Evolutionary conservation across 2,113 vertebrate species (phyloP).

Genomic region (Pseudorasbora parva): DNA sequence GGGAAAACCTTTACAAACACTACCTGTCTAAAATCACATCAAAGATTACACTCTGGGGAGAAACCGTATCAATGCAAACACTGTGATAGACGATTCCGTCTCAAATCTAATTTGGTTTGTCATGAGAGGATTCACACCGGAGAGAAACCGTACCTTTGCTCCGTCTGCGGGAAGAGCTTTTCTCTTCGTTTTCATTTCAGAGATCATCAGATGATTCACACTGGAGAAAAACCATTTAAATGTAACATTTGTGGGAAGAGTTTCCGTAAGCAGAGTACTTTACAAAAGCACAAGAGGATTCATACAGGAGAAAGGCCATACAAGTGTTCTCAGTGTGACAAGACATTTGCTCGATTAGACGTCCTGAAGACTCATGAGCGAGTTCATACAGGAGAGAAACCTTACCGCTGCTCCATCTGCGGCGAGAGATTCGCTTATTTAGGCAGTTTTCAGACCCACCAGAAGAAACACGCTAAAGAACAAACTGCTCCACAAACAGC

Average conservation of each 20-base stretch:
- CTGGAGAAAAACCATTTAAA: constrained; percentile 29
- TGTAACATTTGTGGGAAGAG: constrained; percentile 44
- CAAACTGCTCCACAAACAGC: not conserved
- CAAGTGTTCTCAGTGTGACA: constrained; percentile 47
- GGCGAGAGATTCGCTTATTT: not conserved
- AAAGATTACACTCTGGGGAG: no score
- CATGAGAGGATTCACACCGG: no score
- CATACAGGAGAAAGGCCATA: constrained; percentile 43
- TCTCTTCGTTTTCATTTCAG: not conserved
- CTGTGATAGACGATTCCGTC: no score
- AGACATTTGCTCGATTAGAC: constrained; percentile 23
- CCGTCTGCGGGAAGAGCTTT: not conserved
- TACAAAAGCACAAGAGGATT: constrained; percentile 31
- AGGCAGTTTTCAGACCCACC: not conserved
- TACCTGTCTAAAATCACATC: no score
- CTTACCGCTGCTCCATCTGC: constrained; percentile 2
- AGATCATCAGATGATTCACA: constrained; percentile 22
- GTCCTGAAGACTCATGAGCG: not conserved
- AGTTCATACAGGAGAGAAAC: constrained; percentile 16
- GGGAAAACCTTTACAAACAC: no score
- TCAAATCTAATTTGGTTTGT: fast-evolving
- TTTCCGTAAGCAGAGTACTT: not conserved
- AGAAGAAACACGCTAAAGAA: not conserved
- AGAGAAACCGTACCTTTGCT: no score
- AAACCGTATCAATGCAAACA: no score